Base-by-base conservation (phyloP, 53 echinoderm and acorn worm species). In the Crossaster papposus region DNA sequence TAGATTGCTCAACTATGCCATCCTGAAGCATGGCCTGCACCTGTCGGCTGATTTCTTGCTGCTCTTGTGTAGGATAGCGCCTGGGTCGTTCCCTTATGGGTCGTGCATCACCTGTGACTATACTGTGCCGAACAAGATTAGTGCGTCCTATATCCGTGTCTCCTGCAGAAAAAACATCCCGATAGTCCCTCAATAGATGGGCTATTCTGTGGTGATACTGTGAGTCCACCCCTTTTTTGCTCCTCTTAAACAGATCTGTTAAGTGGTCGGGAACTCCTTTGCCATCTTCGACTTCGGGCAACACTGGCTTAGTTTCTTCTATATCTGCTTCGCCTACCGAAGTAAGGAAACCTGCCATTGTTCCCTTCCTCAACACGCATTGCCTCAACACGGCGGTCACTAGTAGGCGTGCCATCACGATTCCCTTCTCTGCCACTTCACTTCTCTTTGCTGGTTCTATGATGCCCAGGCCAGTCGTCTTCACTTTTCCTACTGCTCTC, bases 111-210 rank as follows among this genome's bases (percentile, higher is more conserved):
- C 94, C 89, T 20, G 91, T 91, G 51, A 79, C 70, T 32, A 94
- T 91, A 24, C 34, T 15, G 50, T 94, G 94, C 23, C 63, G 75
- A 4, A 94, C 84, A 14, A 83, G 17, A 51, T 83, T 62, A 0
- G 91, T 94, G 17, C 79, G 63, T 34, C 91, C 94, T 30, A 91
- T 70, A 35, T 93, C 93, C 9, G 4, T 58, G 22, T 82, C 89
- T 17, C 77, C 78, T 15, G 26, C 71, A 7, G 85, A 83, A 58
- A 92, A 89, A 9, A 83, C 72, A 36, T 91, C 91, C 64, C 80
- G 65, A 52, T 91, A 87, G 13, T 80, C 15, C 30, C 52, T n/a
- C 17, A 91, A 63, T 14, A 91, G 75, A 10, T 88, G 85, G 15
- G 86, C 79, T 14, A 91, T 91, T 24, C 32, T 38, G 65, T 32